Base-by-base conservation (phyloP, 2,888 invertebrate genomes). In the Dexiosoma caninum region DNA sequence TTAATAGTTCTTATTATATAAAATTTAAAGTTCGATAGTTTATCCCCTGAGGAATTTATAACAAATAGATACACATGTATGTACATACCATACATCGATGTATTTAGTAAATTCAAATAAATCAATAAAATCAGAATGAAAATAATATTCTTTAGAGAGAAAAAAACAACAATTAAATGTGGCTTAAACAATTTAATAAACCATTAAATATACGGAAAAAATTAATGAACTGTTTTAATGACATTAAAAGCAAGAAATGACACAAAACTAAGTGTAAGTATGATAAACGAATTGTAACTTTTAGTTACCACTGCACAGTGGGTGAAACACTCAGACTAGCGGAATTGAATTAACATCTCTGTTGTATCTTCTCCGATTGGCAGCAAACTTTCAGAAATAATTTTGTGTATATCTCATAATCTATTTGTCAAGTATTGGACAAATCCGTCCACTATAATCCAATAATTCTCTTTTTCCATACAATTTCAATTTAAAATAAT, bases 101-200 rank as follows among this genome's bases (percentile, higher is more conserved):
- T n/a, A n/a, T n/a, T n/a, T 27, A 27, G 3, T 27, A 27, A n/a
- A n/a, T 6, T 27, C 27, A 27, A 27, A 27, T 27, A 3, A 27
- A 27, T 27, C 27, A 27, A 6, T 27, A 55, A 42, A 51, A n/a
- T n/a, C 60, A 40, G 44, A 70, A n/a, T n/a, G 9, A 44, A 35
- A 37, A 21, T 21, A 37, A n/a, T n/a, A n/a, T n/a, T n/a, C n/a
- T n/a, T 12, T 46, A 55, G 6, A 49, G n/a, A 2, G 35, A n/a
- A 53, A 27, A 62, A 16, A 66, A 64, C 70, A 78, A 78, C 62
- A 75, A 75, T 60, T 78, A 23, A 70, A 71, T 78, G 77, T 78
- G 77, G 77, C 77, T 71, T 71, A 71, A 62, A 71, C 21, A 32
- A 60, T 44, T 2, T 23, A 62, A 49, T 64, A 78, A 78, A 75